Evolutionary conservation across 2,797 vertebrate species (phyloP).

Genomic region (Lithobates sylvaticus): DNA sequence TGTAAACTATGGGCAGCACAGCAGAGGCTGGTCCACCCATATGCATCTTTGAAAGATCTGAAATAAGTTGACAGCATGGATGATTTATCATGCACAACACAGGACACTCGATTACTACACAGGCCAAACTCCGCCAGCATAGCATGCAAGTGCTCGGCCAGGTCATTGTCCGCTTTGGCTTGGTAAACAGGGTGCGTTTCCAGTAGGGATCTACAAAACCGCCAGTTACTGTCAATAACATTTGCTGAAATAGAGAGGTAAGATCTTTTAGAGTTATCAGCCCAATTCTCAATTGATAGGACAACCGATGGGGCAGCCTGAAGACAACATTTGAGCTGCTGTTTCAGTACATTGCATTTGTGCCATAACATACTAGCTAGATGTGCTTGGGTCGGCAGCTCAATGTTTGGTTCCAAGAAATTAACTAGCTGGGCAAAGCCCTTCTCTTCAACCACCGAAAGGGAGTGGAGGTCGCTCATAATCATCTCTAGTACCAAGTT

Average conservation of each 20-base stretch:
- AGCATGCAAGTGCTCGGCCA: slow-evolving; percentile 64
- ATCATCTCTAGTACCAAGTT: slow-evolving; percentile 75
- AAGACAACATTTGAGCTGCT: slow-evolving; percentile 70
- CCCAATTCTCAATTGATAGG: slow-evolving; percentile 72
- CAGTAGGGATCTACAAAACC: slow-evolving; percentile 69
- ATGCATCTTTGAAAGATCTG: slow-evolving; percentile 33
- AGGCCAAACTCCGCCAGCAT: slow-evolving; percentile 70
- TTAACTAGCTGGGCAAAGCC: slow-evolving; percentile 74
- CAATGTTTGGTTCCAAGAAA: slow-evolving; percentile 71
- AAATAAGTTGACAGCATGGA: not conserved
- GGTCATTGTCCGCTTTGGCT: slow-evolving; percentile 24
- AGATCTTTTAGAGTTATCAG: slow-evolving; percentile 63
- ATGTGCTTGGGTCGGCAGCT: slow-evolving; percentile 66
- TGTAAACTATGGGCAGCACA: slow-evolving; percentile 72
- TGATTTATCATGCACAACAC: slow-evolving; percentile 69
- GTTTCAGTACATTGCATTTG: slow-evolving; percentile 69
- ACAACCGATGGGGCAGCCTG: slow-evolving; percentile 65
- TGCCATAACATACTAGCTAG: slow-evolving; percentile 71
- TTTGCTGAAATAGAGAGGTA: slow-evolving; percentile 69
- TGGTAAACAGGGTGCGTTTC: slow-evolving; percentile 66
- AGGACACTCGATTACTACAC: slow-evolving; percentile 67
- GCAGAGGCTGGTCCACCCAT: slow-evolving; percentile 68
- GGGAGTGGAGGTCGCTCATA: slow-evolving; percentile 73
- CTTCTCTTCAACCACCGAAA: slow-evolving; percentile 73
- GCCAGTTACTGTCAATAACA: slow-evolving; percentile 74